Evolutionary conservation across 1,140 invertebrate species (phyloP).

Genomic region (Halictus rubicundus): DNA sequence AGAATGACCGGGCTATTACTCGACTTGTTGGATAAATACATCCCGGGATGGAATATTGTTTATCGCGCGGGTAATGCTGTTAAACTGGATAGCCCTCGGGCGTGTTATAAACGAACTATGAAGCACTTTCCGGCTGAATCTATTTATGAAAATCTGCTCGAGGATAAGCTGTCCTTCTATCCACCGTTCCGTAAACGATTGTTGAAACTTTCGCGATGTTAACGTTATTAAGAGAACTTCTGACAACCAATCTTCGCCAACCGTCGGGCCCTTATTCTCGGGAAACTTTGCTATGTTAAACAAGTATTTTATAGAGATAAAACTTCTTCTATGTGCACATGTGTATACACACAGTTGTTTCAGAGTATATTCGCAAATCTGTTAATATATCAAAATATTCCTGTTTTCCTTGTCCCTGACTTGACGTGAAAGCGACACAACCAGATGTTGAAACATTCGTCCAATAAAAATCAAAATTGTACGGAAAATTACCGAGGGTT

Average conservation of each 20-base stretch:
- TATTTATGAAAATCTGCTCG: not conserved
- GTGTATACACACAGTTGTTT: too few species aligned
- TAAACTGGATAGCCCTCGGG: not conserved
- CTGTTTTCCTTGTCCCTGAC: too few species aligned
- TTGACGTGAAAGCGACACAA: too few species aligned
- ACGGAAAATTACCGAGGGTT: too few species aligned
- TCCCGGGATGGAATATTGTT: slow-evolving; percentile 1
- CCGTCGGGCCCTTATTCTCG: too few species aligned
- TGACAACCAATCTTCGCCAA: not conserved
- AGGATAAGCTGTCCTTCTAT: not conserved
- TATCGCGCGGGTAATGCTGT: not conserved
- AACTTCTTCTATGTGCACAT: too few species aligned
- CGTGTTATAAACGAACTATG: not conserved
- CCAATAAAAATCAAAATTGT: too few species aligned
- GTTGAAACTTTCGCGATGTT: not conserved
- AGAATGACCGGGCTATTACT: slow-evolving; percentile 26
- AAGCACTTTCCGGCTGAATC: not conserved
- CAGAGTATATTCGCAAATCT: too few species aligned
- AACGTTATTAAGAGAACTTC: not conserved
- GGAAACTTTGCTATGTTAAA: too few species aligned
- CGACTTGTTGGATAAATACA: slow-evolving; percentile 15
- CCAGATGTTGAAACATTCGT: too few species aligned
- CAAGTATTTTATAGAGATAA: too few species aligned
- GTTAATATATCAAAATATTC: too few species aligned
- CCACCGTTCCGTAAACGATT: not conserved